These are phyloP conservation scores for Chelon auratus DNA, from an alignment of 2,797 vertebrate species.

Conservation along the genomic window DNA sequence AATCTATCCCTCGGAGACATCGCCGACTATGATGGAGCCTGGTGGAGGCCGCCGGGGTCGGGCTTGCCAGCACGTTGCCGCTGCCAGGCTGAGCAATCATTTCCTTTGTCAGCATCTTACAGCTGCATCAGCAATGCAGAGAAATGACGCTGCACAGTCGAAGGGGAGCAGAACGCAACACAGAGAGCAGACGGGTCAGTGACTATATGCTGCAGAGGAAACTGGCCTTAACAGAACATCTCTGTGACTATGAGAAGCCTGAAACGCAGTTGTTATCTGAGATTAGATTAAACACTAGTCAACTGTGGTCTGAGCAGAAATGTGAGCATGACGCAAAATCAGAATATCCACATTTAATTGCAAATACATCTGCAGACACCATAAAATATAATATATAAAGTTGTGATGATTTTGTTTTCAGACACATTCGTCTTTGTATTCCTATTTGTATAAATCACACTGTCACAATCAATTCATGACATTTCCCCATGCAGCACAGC, in stretches of 20 bases:
- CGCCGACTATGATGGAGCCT: slow-evolving; percentile 16
- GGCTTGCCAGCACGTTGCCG: not conserved
- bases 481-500: slow-evolving; percentile 41
- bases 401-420: no score
- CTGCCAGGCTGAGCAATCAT: slow-evolving; percentile 40
- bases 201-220: slow-evolving; percentile 27
- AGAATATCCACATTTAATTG: slow-evolving; percentile 32
- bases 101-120: slow-evolving; percentile 57
- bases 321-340: not conserved
- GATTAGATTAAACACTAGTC: not conserved
- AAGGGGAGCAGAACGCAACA: slow-evolving; percentile 20
- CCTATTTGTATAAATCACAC: no score
- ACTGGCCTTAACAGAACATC: slow-evolving; percentile 18
- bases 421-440: no score
- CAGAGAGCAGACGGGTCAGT: slow-evolving; percentile 33
- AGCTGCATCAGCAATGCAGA: slow-evolving; percentile 71
- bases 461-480: not conserved
- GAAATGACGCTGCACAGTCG: slow-evolving; percentile 51
- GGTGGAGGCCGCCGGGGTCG: slow-evolving; percentile 9
- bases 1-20: slow-evolving; percentile 9
- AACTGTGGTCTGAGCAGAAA: not conserved
- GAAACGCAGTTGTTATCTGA: not conserved
- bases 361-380: slow-evolving; percentile 16
- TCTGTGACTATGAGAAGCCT: not conserved
- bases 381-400: slow-evolving; percentile 17